These are phyloP conservation scores for Drosophila ohnishii DNA, from an alignment of 1,140 invertebrate species.

Conservation along the genomic window DNA sequence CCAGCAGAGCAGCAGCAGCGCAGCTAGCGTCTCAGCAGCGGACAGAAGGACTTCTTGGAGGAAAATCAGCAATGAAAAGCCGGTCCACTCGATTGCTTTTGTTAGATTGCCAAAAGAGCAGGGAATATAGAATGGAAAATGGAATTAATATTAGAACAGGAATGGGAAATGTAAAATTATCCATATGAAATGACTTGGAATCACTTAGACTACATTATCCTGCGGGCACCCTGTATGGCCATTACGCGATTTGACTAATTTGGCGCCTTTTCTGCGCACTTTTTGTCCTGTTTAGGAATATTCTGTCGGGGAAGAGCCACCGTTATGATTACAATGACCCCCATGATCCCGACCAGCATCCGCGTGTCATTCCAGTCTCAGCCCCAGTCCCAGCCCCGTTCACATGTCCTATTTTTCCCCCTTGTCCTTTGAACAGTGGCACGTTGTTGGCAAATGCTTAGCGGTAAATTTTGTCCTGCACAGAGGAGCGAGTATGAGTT, in stretches of 20 bases:
- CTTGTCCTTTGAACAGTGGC: slow-evolving; percentile 55
- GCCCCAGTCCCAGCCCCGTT: slow-evolving; percentile 7
- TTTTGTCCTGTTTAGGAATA: slow-evolving; percentile 35
- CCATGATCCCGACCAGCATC: slow-evolving; percentile 69
- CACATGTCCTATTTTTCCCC: slow-evolving; percentile 11
- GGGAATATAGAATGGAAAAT: neutral
- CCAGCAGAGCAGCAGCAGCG: slow-evolving; percentile 11
- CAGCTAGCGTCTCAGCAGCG: slow-evolving; percentile 4
- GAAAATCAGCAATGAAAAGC: slow-evolving; percentile 18
- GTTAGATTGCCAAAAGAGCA: slow-evolving; percentile 59
- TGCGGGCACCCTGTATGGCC: slow-evolving; percentile 50
- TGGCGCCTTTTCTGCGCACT: slow-evolving; percentile 44
- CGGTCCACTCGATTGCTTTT: slow-evolving; percentile 51
- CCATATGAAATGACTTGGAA: slow-evolving; percentile 27
- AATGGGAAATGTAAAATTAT: slow-evolving; percentile 3
- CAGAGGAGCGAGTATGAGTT: slow-evolving; percentile 15
- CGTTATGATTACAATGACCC: slow-evolving; percentile 75
- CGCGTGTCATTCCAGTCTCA: slow-evolving; percentile 12
- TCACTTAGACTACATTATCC: slow-evolving; percentile 17
- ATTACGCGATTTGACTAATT: slow-evolving; percentile 58
- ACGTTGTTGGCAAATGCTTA: slow-evolving; percentile 72
- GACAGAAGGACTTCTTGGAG: neutral
- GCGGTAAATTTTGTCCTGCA: slow-evolving; percentile 66
- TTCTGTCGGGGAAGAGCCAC: slow-evolving; percentile 5
- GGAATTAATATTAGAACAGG: slow-evolving; percentile 3